These are phyloP conservation scores for Myotis lucifugus DNA, from an alignment of 2,113 vertebrate species.

Conservation along the genomic window DNA sequence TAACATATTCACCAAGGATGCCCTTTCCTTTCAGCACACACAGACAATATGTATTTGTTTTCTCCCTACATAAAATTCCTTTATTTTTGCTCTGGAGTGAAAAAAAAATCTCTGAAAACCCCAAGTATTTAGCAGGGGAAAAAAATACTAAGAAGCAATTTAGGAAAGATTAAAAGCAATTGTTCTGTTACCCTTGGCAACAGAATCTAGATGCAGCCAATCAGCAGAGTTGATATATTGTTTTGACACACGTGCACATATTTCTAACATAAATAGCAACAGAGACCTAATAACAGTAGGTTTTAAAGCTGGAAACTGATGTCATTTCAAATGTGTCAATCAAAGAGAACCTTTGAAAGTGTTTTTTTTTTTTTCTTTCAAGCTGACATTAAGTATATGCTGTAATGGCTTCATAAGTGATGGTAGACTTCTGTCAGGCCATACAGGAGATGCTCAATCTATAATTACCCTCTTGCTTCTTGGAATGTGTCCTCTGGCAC, in stretches of 20 bases:
- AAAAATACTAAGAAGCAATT: conserved; percentile 85
- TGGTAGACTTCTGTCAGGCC: conserved; percentile 86
- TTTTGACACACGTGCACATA: conserved; percentile 88
- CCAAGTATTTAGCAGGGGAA: conserved; percentile 67
- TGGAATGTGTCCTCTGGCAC: conserved; percentile 80
- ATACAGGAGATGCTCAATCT: conserved; percentile 83
- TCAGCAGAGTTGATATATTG: conserved; percentile 88
- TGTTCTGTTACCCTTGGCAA: conserved; percentile 90
- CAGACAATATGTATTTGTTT: conserved; percentile 57
- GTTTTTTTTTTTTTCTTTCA: conserved; percentile 86
- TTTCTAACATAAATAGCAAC: conserved; percentile 92
- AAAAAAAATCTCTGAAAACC: conserved; percentile 43
- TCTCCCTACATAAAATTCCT: conserved; percentile 37
- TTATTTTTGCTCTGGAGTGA: conserved; percentile 61
- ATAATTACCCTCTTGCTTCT: conserved; percentile 84
- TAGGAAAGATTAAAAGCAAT: conserved; percentile 89
- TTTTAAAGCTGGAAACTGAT: conserved; percentile 88
- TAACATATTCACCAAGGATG: not conserved
- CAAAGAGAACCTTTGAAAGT: conserved; percentile 84
- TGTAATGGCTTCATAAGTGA: conserved; percentile 84
- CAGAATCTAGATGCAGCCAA: conserved; percentile 85
- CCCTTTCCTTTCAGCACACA: conserved; percentile 25
- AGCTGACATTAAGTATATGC: conserved; percentile 87
- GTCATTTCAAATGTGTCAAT: conserved; percentile 89
- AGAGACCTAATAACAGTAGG: conserved; percentile 90